Evolutionary conservation across 2,113 vertebrate genomes (phyloP).

Genomic region (Zeus faber): DNA sequence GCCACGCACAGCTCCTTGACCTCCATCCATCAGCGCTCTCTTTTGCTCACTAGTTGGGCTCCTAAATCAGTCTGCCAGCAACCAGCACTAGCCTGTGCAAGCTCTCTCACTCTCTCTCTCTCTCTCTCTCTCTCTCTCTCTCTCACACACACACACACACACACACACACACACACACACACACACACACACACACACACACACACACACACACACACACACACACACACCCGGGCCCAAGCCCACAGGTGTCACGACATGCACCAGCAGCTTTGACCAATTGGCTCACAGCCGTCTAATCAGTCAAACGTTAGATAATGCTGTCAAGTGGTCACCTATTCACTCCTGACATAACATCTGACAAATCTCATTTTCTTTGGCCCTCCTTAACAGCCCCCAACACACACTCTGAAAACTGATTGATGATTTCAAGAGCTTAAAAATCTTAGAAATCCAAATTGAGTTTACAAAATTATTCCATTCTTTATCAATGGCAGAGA

Average conservation of each 20-base stretch:
- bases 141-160: conserved; percentile 1
- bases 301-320: conserved; percentile 44
- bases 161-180: background rate
- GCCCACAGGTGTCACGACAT: conserved; percentile 59
- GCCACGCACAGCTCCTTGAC: conserved; percentile 48
- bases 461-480: no score
- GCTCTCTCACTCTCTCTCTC: background rate
- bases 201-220: background rate
- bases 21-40: conserved; percentile 70
- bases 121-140: background rate
- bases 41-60: conserved; percentile 33
- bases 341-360: conserved; percentile 26
- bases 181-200: background rate
- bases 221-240: background rate
- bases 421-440: conserved; percentile 19
- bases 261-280: conserved; percentile 22
- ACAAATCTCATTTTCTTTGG: conserved; percentile 30
- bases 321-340: conserved; percentile 37
- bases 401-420: background rate
- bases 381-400: conserved; percentile 1
- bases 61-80: conserved; percentile 56
- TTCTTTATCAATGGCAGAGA: no score
- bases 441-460: no score
- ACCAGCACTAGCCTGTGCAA: conserved; percentile 10
- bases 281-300: conserved; percentile 29